phyloP scores from a whole-genome alignment of 2,888 invertebrate species.

The Acleris holmiana region DNA sequence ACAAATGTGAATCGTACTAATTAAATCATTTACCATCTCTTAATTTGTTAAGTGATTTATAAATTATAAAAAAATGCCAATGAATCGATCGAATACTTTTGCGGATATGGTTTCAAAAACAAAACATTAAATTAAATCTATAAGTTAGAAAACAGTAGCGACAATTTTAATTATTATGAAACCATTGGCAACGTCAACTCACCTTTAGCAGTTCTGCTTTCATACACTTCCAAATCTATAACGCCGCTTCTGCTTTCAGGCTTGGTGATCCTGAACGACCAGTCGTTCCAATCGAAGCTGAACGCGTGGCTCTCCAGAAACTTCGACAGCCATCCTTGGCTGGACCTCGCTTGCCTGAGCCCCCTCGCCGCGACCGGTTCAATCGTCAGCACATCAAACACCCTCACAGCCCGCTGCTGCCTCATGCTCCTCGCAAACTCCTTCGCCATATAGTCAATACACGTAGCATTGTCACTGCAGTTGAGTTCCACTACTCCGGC shows the following conservation, averaged over 20 bases:
- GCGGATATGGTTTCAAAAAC: not conserved
- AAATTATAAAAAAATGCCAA: too few relatives aligned
- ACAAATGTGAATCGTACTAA: too few relatives aligned
- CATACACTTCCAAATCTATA: constrained; percentile 75
- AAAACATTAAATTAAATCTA: not conserved
- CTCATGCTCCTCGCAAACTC: constrained; percentile 80
- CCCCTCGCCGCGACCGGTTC: constrained; percentile 68
- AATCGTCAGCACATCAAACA: constrained; percentile 82
- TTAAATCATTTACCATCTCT: too few relatives aligned
- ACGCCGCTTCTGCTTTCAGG: constrained; percentile 75
- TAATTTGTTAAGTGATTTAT: too few relatives aligned
- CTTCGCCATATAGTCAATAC: constrained; percentile 79
- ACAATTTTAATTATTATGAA: not conserved
- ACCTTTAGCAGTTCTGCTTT: constrained; percentile 78
- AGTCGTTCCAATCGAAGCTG: constrained; percentile 81
- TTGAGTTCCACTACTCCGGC: constrained; percentile 67
- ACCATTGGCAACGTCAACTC: constrained; percentile 38
- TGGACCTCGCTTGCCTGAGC: constrained; percentile 67
- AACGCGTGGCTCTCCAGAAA: constrained; percentile 81
- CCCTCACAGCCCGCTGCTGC: constrained; percentile 78
- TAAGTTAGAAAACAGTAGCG: not conserved
- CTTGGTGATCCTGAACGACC: constrained; percentile 78
- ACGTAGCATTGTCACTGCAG: constrained; percentile 86
- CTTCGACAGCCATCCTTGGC: constrained; percentile 65
- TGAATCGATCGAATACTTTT: too few relatives aligned